These are phyloP conservation scores for Lamellibrachia columna DNA, from an alignment of 2,888 invertebrate genomes.

Conservation along the genomic window DNA sequence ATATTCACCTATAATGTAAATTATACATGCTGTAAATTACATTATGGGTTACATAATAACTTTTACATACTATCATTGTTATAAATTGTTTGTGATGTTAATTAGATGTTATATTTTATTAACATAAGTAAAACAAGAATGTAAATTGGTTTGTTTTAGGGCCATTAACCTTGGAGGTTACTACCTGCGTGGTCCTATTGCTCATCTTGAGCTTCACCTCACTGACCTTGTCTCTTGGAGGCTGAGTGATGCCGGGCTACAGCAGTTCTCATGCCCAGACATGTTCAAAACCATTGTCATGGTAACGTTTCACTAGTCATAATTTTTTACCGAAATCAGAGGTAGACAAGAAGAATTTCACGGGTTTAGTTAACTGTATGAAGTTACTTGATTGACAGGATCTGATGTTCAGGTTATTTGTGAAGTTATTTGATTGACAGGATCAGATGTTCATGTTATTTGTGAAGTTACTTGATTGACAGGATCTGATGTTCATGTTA, in stretches of 20 bases:
- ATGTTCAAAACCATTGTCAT: conserved; percentile 26
- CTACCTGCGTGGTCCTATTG: conserved; percentile 14
- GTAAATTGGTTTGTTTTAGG: conserved; percentile 19
- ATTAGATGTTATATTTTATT: background rate
- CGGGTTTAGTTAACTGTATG: too few species aligned
- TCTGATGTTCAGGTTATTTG: too few species aligned
- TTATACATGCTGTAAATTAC: background rate
- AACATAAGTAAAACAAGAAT: background rate
- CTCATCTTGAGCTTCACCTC: conserved; percentile 20
- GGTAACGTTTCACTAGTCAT: background rate
- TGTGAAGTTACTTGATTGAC: too few species aligned
- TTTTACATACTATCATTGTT: background rate
- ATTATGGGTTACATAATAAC: background rate
- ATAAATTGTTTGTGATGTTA: background rate
- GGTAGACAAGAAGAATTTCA: too few species aligned
- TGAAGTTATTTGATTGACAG: too few species aligned
- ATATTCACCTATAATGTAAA: too few species aligned
- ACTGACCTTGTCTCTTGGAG: background rate
- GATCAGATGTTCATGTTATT: too few species aligned
- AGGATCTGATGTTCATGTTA: too few species aligned
- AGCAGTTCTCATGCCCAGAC: conserved; percentile 29
- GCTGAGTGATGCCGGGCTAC: conserved; percentile 22
- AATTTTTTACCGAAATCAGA: background rate
- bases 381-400: too few species aligned
- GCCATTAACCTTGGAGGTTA: background rate